A percentile compares a stretch with the other conserved stretches of the same genome.
These are phyloP conservation scores for Eulemur rufifrons DNA, from an alignment of 2,113 vertebrate species.

Conservation along the genomic window DNA sequence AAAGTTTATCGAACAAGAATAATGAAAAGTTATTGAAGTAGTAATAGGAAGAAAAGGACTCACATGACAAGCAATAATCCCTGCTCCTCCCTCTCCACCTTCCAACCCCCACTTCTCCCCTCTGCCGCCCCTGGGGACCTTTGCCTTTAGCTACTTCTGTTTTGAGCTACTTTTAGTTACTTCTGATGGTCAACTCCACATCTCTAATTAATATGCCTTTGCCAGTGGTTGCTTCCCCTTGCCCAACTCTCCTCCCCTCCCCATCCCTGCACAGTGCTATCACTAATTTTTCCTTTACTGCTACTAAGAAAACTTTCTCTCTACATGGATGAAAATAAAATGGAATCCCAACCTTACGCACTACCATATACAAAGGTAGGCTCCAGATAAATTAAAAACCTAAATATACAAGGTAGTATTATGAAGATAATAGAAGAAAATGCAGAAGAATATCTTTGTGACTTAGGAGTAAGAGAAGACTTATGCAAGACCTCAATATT, in stretches of 20 bases:
- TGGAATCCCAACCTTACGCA: background rate
- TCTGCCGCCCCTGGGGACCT: background rate
- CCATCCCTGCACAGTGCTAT: background rate
- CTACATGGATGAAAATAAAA: background rate
- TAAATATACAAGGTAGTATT: background rate
- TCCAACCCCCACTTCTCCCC: rapidly evolving
- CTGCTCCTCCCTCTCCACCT: rapidly evolving
- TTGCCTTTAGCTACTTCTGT: background rate
- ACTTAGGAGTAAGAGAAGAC: background rate
- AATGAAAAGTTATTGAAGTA: background rate
- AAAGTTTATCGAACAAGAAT: background rate
- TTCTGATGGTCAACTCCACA: background rate
- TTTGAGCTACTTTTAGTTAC: background rate
- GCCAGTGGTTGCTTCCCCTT: background rate
- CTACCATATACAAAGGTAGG: background rate
- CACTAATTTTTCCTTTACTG: background rate
- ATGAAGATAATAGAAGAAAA: background rate
- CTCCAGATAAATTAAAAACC: background rate
- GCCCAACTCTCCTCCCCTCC: rapidly evolving
- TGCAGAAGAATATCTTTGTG: background rate
- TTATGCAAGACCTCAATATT: background rate
- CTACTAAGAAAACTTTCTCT: background rate
- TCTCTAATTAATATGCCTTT: background rate
- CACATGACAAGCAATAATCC: background rate
- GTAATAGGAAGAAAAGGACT: background rate